These are phyloP conservation scores for Leptopterna dolabrata DNA, from an alignment of 2,888 invertebrate genomes.

Conservation along the genomic window DNA sequence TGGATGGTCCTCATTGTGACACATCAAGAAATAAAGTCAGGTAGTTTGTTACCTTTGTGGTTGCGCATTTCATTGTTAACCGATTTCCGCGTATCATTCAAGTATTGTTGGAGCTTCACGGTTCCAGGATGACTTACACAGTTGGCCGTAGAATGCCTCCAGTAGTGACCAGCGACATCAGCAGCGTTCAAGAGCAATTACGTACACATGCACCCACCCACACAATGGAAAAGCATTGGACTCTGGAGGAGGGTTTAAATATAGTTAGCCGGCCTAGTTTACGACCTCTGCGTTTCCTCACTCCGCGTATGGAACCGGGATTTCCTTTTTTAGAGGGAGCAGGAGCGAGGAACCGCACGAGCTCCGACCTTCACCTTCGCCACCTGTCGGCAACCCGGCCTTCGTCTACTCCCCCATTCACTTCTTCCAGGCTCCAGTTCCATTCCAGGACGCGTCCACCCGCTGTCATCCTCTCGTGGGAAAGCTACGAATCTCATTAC, in stretches of 20 bases:
- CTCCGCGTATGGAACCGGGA: neutral
- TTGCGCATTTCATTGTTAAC: too few species aligned
- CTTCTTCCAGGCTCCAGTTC: neutral
- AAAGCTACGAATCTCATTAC: neutral
- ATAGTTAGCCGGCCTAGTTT: neutral
- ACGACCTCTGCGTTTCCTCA: neutral
- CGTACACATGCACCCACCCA: too few species aligned
- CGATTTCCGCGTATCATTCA: too few species aligned
- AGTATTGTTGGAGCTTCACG: too few species aligned
- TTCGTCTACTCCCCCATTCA: neutral
- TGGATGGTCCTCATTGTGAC: too few species aligned
- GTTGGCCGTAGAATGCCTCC: too few species aligned
- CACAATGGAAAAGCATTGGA: neutral
- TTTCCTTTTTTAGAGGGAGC: neutral
- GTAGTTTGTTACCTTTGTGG: too few species aligned
- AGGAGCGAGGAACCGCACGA: neutral
- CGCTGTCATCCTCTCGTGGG: neutral
- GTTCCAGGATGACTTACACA: too few species aligned
- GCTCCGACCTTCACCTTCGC: neutral
- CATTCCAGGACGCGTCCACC: neutral
- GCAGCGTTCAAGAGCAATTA: too few species aligned
- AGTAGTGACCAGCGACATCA: too few species aligned
- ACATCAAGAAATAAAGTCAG: too few species aligned
- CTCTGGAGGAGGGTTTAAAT: neutral
- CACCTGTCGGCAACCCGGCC: neutral